Evolutionary conservation across 1,140 invertebrate species (phyloP).

Genomic region (Wiebesia pumilae): DNA sequence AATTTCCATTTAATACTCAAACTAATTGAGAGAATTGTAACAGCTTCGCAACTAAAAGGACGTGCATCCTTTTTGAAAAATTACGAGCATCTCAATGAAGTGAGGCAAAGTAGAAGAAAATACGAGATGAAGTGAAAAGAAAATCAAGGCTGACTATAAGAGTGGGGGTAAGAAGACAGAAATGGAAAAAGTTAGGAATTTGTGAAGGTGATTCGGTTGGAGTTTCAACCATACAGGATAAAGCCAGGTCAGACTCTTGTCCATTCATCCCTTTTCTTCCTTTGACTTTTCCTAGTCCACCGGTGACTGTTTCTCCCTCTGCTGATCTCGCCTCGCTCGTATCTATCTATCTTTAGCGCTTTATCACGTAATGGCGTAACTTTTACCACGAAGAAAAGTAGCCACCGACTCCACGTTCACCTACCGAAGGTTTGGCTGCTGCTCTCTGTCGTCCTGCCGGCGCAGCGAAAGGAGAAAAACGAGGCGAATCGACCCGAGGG

Average conservation of each 20-base stretch:
- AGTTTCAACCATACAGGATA: not conserved
- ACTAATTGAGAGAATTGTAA: too few species aligned
- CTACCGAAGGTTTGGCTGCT: constrained; percentile 38
- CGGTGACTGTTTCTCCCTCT: not conserved
- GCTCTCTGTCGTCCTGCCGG: not conserved
- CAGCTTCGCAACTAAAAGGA: not conserved
- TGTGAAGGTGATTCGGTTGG: constrained; percentile 22
- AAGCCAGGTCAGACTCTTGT: constrained; percentile 30
- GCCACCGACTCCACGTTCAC: not conserved
- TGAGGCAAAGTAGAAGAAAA: not conserved
- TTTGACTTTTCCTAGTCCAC: not conserved
- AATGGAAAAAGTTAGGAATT: constrained; percentile 45
- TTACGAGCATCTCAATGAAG: not conserved
- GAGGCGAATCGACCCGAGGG: constrained; percentile 44
- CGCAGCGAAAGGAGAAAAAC: constrained; percentile 43
- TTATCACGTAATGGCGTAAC: constrained; percentile 69
- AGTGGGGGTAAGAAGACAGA: not conserved
- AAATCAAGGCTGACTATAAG: not conserved
- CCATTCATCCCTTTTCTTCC: constrained; percentile 42
- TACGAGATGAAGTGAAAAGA: not conserved
- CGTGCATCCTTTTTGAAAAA: not conserved
- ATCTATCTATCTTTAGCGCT: constrained; percentile 58
- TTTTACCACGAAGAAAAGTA: constrained; percentile 59
- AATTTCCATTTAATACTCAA: too few species aligned
- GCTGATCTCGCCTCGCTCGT: not conserved